Base-by-base conservation (phyloP, 2,113 vertebrate species). In the Alaudala cheleensis region DNA sequence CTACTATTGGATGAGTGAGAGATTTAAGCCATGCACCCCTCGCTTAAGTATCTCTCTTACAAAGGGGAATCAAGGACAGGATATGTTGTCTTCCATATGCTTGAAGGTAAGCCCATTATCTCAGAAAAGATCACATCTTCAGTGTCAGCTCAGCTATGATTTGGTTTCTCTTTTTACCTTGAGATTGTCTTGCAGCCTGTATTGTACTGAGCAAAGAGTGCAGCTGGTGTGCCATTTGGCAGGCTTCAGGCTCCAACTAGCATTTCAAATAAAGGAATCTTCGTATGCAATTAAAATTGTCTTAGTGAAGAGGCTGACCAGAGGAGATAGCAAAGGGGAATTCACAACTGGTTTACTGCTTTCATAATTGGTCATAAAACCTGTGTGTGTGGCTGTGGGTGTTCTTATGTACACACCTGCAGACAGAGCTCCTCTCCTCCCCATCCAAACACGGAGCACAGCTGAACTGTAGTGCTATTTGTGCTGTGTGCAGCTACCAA, bases 121-220 rank as follows among this genome's bases (percentile, higher is more conserved):
- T 91, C 79, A 62, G 78, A 80, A 72, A 79, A 91, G 34, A 67
- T 54, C 25, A 54, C n/a, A 64, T 78, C 60, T 88, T 86, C 22
- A 49, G 28, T 40, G 25, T 67, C 76, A 88, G 67, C 80, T 95
- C 65, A 81, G 26, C 79, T 62, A 25, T 31, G 51, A 80, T 72
- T 94, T 70, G 62, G 64, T 73, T 93, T 92, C 49, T 93, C 73
- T 56, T 83, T 93, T 92, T 93, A 96, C 94, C 90, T 93, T 81
- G 67, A 95, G 54, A 60, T n/a, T 90, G 47, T 64, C 45, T 14
- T 71, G 89, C 51, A 88, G 83, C 65, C 64, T 49, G 60, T 29
- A 74, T 25, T 78, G 71, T 18, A 50, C 58, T 10, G 57, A 70
- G 67, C 72, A 86, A 53, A 90, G 74, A 3, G 4, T 10, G 64